Percentiles rank a stretch among this genome's conserved stretches.
phyloP scores from a whole-genome alignment of 2,113 vertebrate genomes.

The Picathartes gymnocephalus region DNA sequence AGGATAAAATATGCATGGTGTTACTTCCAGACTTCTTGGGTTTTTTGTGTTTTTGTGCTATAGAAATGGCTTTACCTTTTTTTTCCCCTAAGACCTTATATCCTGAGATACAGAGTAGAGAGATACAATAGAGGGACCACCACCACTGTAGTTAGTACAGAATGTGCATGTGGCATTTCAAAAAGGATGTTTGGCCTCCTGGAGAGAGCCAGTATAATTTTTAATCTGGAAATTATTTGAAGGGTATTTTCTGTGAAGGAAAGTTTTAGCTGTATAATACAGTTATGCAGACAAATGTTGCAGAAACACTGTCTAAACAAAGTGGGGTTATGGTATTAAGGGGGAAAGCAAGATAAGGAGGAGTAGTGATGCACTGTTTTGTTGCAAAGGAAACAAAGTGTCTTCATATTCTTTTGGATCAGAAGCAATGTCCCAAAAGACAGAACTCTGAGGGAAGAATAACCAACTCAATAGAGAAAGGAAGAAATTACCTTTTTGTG shows the following conservation, averaged over 20 bases:
- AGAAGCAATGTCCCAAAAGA: background rate
- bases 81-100: background rate
- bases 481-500: background rate
- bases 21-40: background rate
- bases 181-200: background rate
- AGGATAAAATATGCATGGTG: background rate
- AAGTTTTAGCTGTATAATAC: background rate
- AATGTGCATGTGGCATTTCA: background rate
- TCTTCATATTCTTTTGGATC: background rate
- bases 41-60: background rate
- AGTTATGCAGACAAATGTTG: background rate
- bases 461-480: background rate
- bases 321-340: background rate
- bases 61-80: background rate
- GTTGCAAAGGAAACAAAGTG: background rate
- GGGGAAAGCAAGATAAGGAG: background rate
- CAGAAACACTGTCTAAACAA: background rate
- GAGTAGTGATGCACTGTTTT: background rate
- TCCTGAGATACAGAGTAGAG: background rate
- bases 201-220: background rate
- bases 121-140: background rate
- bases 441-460: background rate
- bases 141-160: background rate
- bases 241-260: background rate
- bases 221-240: slow-evolving; percentile 48